Conservation (phyloP, 2,113 vertebrate species). For the Festucalex cinctus region DNA sequence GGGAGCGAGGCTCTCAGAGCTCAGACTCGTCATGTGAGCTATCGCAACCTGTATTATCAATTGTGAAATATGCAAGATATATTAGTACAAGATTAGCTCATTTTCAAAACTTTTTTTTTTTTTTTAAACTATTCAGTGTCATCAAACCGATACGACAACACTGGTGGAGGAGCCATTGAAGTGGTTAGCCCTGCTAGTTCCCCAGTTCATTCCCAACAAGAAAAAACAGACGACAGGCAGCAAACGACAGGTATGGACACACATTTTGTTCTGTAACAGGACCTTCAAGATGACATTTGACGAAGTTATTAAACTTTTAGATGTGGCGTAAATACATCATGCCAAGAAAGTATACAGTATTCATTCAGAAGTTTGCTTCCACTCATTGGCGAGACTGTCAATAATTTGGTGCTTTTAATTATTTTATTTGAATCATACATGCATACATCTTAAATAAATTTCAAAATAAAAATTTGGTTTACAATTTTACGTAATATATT, state of each 20-base stretch:
- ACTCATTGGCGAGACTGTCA: too few relatives aligned
- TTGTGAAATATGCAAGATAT: neutral
- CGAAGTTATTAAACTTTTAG: neutral
- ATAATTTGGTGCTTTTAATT: too few relatives aligned
- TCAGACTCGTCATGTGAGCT: conserved; percentile 82
- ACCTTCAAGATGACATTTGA: neutral
- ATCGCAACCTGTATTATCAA: neutral
- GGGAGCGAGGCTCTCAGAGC: conserved; percentile 91
- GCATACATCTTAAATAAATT: too few relatives aligned
- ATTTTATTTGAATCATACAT: too few relatives aligned
- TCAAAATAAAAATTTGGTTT: too few relatives aligned
- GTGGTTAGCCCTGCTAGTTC: conserved; percentile 94
- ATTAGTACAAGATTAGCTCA: too few relatives aligned
- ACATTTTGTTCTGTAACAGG: neutral
- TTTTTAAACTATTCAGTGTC: conserved; percentile 75
- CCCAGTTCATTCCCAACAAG: conserved; percentile 83
- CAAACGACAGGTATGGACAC: conserved; percentile 49
- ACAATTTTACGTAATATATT: too few relatives aligned
- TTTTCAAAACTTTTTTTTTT: neutral
- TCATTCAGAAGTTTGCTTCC: too few relatives aligned
- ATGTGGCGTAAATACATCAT: neutral
- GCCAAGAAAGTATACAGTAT: too few relatives aligned
- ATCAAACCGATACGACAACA: conserved; percentile 87
- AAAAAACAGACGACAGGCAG: conserved; percentile 72
- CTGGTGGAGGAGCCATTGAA: conserved; percentile 85